phyloP scores from a whole-genome alignment of 2,797 vertebrate species.

The Platalea minor region DNA sequence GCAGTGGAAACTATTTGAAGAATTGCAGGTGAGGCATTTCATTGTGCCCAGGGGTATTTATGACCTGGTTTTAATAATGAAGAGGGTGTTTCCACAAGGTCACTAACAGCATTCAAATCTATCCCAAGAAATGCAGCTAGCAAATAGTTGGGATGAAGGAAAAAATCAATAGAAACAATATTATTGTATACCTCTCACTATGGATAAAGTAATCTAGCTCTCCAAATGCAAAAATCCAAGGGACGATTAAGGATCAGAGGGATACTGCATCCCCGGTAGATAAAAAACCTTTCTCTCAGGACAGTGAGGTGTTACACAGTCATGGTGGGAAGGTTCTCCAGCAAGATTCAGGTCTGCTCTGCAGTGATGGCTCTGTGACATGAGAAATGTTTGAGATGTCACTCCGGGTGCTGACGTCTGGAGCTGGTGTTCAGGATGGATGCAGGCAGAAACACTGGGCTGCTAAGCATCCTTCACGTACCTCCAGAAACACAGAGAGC shows the following conservation, averaged over 20 bases:
- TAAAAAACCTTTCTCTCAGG: neutral
- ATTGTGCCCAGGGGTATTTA: constrained; percentile 46
- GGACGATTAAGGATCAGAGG: neutral
- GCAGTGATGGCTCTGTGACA: neutral
- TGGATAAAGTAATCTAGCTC: neutral
- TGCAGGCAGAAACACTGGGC: neutral
- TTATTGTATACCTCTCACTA: rapidly evolving
- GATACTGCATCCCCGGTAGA: neutral
- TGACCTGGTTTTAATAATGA: constrained; percentile 56
- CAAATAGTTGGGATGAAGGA: neutral
- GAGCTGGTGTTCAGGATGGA: neutral
- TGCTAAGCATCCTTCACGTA: neutral
- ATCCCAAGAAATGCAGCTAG: constrained; percentile 19
- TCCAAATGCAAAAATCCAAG: neutral
- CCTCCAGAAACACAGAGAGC: neutral
- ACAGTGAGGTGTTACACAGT: neutral
- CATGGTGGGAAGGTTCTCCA: neutral
- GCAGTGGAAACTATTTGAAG: constrained; percentile 67
- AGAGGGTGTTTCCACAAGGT: constrained; percentile 39
- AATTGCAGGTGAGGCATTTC: constrained; percentile 65
- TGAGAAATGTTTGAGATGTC: neutral
- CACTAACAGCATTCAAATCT: neutral
- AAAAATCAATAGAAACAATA: neutral
- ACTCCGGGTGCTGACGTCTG: neutral
- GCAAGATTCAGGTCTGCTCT: rapidly evolving